Evolutionary conservation across 2,797 vertebrate species (phyloP).

Genomic region (Notolepis coatsorum): DNA sequence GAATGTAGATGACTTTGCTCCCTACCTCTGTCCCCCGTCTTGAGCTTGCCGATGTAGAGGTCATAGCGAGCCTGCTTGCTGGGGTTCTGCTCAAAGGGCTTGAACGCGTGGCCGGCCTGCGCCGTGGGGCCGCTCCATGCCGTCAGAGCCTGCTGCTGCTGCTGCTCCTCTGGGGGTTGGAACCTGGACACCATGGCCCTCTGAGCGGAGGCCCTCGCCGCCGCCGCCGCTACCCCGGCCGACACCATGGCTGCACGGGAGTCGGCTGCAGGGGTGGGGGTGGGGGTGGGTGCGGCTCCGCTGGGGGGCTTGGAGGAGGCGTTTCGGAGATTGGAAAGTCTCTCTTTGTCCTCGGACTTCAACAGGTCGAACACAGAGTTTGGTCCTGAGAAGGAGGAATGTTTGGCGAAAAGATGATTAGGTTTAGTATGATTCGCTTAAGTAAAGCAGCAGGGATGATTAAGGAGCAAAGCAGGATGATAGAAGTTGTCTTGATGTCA

Average conservation of each 20-base stretch:
- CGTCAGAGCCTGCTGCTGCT: constrained; percentile 30
- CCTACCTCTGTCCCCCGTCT: constrained; percentile 86
- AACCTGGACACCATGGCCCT: constrained; percentile 45
- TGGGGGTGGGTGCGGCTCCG: not conserved
- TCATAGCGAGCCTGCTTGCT: constrained; percentile 94
- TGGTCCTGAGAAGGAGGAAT: constrained; percentile 77
- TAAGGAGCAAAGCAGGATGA: too few relatives aligned
- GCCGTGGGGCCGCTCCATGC: constrained; percentile 63
- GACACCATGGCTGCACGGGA: constrained; percentile 1
- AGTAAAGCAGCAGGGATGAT: not conserved
- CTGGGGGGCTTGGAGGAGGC: constrained; percentile 47
- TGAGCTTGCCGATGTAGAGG: constrained; percentile 83
- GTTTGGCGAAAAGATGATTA: too few relatives aligned
- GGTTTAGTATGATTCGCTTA: too few relatives aligned
- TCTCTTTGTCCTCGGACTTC: constrained; percentile 86
- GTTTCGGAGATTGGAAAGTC: constrained; percentile 81
- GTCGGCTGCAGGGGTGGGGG: not conserved
- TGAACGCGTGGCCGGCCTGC: constrained; percentile 80
- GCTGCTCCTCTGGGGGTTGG: constrained; percentile 34
- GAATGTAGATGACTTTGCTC: too few relatives aligned
- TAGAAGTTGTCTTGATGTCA: too few relatives aligned
- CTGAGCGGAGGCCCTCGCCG: constrained; percentile 63
- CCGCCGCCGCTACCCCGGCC: constrained; percentile 3
- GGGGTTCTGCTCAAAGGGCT: constrained; percentile 88
- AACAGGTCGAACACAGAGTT: constrained; percentile 92